These are phyloP conservation scores for Meteorus sp. DNA, from an alignment of 1,140 invertebrate genomes.

Conservation along the genomic window DNA sequence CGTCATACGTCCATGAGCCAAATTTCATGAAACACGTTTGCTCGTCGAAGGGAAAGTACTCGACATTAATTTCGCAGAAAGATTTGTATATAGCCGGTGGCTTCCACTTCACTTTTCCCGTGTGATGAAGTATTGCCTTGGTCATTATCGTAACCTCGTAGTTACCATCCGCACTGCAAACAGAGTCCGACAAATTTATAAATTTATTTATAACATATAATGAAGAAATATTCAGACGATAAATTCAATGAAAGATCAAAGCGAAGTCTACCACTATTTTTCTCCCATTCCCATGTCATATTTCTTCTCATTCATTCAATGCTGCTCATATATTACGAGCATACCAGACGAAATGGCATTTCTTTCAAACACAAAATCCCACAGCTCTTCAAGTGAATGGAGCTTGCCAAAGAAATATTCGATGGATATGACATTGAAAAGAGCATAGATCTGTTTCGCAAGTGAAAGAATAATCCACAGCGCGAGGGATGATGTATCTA, in stretches of 20 bases:
- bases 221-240: too few species aligned
- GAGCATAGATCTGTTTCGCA: background rate
- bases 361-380: too few species aligned
- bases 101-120: constrained; percentile 94
- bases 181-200: constrained; percentile 29
- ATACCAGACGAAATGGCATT: too few species aligned
- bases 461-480: background rate
- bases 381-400: too few species aligned
- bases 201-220: background rate
- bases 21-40: constrained; percentile 98
- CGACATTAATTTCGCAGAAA: constrained; percentile 95
- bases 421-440: too few species aligned
- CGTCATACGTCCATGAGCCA: constrained; percentile 93
- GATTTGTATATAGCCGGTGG: constrained; percentile 98
- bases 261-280: too few species aligned
- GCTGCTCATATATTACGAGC: too few species aligned
- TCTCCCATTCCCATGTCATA: too few species aligned
- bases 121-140: constrained; percentile 88
- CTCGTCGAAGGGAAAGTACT: constrained; percentile 95
- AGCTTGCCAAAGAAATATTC: background rate
- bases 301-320: too few species aligned
- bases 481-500: background rate
- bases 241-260: too few species aligned
- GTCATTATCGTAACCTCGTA: constrained; percentile 99
- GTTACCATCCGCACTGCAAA: constrained; percentile 91